phyloP scores from a whole-genome alignment of 2,888 invertebrate genomes.

The Venusia cambrica region DNA sequence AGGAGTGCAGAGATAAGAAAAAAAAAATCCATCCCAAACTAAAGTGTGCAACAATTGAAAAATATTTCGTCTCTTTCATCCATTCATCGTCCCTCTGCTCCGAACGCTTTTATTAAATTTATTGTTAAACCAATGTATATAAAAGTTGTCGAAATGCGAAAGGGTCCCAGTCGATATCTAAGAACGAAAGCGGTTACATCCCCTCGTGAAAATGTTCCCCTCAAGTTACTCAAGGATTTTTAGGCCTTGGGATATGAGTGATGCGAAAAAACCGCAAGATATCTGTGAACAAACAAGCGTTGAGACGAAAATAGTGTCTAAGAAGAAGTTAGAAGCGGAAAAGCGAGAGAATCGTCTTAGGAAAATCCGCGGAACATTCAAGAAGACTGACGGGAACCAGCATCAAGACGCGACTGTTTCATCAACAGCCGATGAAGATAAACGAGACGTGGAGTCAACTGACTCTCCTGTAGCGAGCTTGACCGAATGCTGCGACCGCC shows the following conservation, averaged over 20 bases:
- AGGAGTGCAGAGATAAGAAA: conserved; percentile 21
- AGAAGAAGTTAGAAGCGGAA: conserved; percentile 48
- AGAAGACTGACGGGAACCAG: conserved; percentile 49
- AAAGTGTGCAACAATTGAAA: conserved; percentile 80
- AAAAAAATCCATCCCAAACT: conserved; percentile 36
- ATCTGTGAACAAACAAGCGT: conserved; percentile 35
- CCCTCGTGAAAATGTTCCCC: conserved; percentile 57
- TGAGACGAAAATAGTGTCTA: conserved; percentile 37
- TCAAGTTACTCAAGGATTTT: conserved; percentile 77
- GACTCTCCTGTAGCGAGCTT: conserved; percentile 65
- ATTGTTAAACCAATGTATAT: conserved; percentile 79
- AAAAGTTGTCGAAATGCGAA: conserved; percentile 74
- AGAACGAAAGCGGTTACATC: conserved; percentile 55
- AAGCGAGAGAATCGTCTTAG: conserved; percentile 66
- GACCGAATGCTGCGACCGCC: conserved; percentile 61
- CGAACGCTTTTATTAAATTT: conserved; percentile 76
- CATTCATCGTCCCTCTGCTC: conserved; percentile 75
- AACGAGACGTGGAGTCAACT: conserved; percentile 30
- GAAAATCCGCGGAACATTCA: conserved; percentile 70
- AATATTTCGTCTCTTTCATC: conserved; percentile 78
- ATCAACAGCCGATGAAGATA: conserved; percentile 71
- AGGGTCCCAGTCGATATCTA: conserved; percentile 66
- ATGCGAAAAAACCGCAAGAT: conserved; percentile 37
- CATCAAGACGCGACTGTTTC: conserved; percentile 82
- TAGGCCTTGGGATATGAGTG: conserved; percentile 82